These are phyloP conservation scores for Noctua pronuba DNA, from an alignment of 2,888 invertebrate genomes.

Conservation along the genomic window DNA sequence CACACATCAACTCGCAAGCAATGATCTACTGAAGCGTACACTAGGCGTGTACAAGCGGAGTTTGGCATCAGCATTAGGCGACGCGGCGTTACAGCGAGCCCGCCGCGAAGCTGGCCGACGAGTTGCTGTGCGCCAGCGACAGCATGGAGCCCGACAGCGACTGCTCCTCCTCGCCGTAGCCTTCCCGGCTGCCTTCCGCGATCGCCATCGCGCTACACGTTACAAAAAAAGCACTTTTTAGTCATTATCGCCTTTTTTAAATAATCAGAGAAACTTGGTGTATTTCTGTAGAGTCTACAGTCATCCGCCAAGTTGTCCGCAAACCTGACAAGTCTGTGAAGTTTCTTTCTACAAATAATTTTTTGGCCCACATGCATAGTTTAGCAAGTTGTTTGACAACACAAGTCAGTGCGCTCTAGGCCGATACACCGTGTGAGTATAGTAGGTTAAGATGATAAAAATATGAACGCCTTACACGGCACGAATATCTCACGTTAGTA, in stretches of 20 bases:
- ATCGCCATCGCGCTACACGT: constrained; percentile 95
- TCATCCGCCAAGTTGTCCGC: too few species aligned
- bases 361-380: background rate
- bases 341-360: background rate
- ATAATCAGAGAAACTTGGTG: background rate
- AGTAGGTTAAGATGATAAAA: background rate
- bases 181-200: constrained; percentile 97
- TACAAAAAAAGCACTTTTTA: background rate
- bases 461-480: background rate
- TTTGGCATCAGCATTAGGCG: constrained; percentile 65
- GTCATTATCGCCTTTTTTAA: background rate
- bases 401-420: background rate
- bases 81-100: constrained; percentile 91
- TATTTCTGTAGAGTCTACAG: background rate
- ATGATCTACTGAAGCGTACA: constrained; percentile 61
- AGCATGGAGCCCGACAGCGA: constrained; percentile 98
- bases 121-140: constrained; percentile 98
- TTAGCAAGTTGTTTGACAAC: background rate
- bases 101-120: constrained; percentile 97
- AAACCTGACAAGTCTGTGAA: background rate
- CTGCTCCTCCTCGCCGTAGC: constrained; percentile 97
- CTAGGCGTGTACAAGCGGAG: constrained; percentile 26
- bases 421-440: background rate
- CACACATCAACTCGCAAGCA: constrained; percentile 50
- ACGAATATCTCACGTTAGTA: background rate